phyloP scores from a whole-genome alignment of 2,113 vertebrate genomes.

The Apus apus region DNA sequence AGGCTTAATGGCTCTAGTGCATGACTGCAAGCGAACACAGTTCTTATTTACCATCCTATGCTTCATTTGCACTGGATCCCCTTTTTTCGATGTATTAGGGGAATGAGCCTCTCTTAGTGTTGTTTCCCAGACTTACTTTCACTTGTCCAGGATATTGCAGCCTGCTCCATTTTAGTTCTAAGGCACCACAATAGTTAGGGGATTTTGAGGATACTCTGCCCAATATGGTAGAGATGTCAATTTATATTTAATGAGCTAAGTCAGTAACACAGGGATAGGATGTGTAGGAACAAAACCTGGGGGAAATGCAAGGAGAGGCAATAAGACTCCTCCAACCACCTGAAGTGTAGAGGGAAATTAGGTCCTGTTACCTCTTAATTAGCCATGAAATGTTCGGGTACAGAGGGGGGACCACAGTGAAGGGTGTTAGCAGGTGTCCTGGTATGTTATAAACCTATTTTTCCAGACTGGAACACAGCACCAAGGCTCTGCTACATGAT shows the following conservation, averaged over 20 bases:
- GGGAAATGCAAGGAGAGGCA: neutral
- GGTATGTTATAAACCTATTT: neutral
- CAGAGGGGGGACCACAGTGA: neutral
- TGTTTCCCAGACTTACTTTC: conserved; percentile 60
- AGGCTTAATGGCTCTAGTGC: conserved; percentile 84
- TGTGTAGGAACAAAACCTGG: conserved; percentile 44
- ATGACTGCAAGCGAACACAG: conserved; percentile 82
- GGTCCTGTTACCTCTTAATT: conserved; percentile 56
- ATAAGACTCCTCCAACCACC: conserved; percentile 6
- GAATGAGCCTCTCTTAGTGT: conserved; percentile 63
- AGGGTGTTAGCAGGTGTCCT: conserved; percentile 36
- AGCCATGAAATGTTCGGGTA: conserved; percentile 41
- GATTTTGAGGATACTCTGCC: conserved; percentile 29
- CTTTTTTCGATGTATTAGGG: conserved; percentile 63
- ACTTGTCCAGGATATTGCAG: neutral
- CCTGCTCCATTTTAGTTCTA: neutral
- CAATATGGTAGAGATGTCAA: conserved; percentile 6
- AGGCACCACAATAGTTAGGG: neutral
- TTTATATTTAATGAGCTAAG: conserved; percentile 48
- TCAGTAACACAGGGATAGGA: neutral
- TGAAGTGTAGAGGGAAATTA: conserved; percentile 23
- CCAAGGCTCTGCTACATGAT: neutral
- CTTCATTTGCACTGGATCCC: conserved; percentile 79
- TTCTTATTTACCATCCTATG: conserved; percentile 82
- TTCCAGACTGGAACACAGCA: neutral